phyloP scores from a whole-genome alignment of 2,888 invertebrate species.

The Polylopha cassiicola region DNA sequence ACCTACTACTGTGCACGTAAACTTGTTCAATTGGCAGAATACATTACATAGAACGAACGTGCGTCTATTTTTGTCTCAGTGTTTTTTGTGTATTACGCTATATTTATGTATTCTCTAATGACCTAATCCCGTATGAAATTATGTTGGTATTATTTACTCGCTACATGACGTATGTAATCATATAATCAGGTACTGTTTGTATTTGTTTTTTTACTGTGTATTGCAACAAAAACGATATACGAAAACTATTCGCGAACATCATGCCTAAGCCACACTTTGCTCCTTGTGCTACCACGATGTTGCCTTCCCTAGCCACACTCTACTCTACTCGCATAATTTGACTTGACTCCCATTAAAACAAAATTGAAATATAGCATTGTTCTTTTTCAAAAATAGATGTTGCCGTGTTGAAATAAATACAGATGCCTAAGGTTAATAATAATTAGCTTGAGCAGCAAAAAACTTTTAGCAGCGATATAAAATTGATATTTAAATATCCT shows the following conservation, averaged over 20 bases:
- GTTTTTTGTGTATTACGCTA: conserved; percentile 48
- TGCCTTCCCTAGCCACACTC: no score
- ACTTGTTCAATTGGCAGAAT: conserved; percentile 39
- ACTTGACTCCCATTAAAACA: no score
- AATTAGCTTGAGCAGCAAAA: conserved; percentile 3
- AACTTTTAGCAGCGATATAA: not conserved
- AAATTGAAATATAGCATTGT: no score
- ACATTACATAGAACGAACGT: conserved; percentile 36
- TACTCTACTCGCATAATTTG: no score
- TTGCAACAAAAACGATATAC: no score
- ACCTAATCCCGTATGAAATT: conserved; percentile 34
- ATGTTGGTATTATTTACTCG: conserved; percentile 6
- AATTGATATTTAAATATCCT: conserved; percentile 28
- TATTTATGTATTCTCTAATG: conserved; percentile 32
- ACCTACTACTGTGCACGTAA: conserved; percentile 32
- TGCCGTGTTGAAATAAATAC: no score
- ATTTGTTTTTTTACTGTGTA: conserved; percentile 8
- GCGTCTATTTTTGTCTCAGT: conserved; percentile 45
- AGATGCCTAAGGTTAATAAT: no score
- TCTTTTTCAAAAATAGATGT: no score
- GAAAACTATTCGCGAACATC: no score
- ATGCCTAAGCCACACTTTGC: no score
- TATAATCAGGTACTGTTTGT: conserved; percentile 2
- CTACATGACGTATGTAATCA: conserved; percentile 2
- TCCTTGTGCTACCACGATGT: no score